Conservation (phyloP, 2,113 vertebrate genomes). For the Bagarius yarrelli region DNA sequence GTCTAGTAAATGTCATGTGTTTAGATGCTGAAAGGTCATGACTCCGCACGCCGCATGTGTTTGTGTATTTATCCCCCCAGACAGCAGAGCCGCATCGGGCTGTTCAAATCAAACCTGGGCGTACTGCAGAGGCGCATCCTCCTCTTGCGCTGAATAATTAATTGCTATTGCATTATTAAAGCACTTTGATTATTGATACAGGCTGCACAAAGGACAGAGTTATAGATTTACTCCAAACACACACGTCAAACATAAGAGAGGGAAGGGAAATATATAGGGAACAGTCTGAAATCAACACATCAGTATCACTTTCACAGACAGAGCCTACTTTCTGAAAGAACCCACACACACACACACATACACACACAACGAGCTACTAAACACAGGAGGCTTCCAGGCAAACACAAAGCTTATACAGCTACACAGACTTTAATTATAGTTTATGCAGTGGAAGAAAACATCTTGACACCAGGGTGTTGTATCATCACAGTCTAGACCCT, state of each 20-base stretch:
- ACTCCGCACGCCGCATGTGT: slow-evolving; percentile 26
- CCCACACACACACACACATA: neutral
- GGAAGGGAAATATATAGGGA: slow-evolving; percentile 13
- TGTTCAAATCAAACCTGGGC: slow-evolving; percentile 46
- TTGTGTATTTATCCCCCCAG: slow-evolving; percentile 25
- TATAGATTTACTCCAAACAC: neutral
- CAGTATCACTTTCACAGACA: slow-evolving; percentile 28
- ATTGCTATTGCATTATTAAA: slow-evolving; percentile 67
- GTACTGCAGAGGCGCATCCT: slow-evolving; percentile 40
- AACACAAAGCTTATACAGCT: neutral
- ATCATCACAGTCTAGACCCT: too few relatives aligned
- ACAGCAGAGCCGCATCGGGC: slow-evolving; percentile 8
- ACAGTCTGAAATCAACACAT: slow-evolving; percentile 38
- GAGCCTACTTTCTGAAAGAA: slow-evolving; percentile 21
- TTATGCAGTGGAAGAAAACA: neutral
- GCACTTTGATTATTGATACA: slow-evolving; percentile 63
- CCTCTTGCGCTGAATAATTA: slow-evolving; percentile 62
- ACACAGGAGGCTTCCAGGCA: neutral
- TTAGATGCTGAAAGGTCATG: slow-evolving; percentile 44
- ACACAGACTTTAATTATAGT: neutral
- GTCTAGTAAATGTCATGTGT: slow-evolving; percentile 32
- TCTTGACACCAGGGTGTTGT: neutral
- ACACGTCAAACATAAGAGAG: slow-evolving; percentile 21
- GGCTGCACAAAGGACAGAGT: slow-evolving; percentile 33
- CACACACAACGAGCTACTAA: neutral